Conservation (phyloP, 1,140 invertebrate genomes). For the Drosophila athabasca region DNA sequence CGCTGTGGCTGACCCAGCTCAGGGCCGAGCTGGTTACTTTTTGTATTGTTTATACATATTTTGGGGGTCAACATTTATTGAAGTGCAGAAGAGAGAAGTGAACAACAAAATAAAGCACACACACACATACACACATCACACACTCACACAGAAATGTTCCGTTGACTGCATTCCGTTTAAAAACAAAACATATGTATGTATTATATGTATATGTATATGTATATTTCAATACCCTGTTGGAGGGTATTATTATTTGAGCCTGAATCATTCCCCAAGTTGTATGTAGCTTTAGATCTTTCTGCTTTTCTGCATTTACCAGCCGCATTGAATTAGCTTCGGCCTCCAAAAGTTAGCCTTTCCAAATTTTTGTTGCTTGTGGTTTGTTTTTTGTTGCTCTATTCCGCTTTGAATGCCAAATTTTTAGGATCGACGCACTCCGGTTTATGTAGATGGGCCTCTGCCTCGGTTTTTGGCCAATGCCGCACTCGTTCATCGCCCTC, state of each 20-base stretch:
- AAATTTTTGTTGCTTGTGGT: neutral
- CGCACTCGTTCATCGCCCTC: conserved; percentile 63
- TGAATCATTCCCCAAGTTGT: too few species aligned
- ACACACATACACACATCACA: conserved; percentile 16
- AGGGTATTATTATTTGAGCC: too few species aligned
- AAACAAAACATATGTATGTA: neutral
- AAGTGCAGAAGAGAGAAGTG: conserved; percentile 1
- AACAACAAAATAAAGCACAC: conserved; percentile 27
- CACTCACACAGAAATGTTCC: conserved; percentile 55
- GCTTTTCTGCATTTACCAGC: too few species aligned
- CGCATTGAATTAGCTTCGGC: too few species aligned
- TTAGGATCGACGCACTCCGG: conserved; percentile 12
- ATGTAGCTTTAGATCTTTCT: too few species aligned
- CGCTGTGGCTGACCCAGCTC: conserved; percentile 42
- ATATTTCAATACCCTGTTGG: too few species aligned
- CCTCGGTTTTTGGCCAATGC: conserved; percentile 49
- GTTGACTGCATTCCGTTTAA: conserved; percentile 62
- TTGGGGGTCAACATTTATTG: conserved; percentile 68
- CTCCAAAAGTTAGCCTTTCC: too few species aligned
- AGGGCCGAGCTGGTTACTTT: conserved; percentile 46
- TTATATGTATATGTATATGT: too few species aligned
- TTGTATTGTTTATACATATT: conserved; percentile 51
- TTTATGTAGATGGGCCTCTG: conserved; percentile 14
- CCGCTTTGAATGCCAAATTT: conserved; percentile 45
- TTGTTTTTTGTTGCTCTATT: neutral